Evolutionary conservation across 2,797 vertebrate species (phyloP).

Genomic region (Aythya fuligula): DNA sequence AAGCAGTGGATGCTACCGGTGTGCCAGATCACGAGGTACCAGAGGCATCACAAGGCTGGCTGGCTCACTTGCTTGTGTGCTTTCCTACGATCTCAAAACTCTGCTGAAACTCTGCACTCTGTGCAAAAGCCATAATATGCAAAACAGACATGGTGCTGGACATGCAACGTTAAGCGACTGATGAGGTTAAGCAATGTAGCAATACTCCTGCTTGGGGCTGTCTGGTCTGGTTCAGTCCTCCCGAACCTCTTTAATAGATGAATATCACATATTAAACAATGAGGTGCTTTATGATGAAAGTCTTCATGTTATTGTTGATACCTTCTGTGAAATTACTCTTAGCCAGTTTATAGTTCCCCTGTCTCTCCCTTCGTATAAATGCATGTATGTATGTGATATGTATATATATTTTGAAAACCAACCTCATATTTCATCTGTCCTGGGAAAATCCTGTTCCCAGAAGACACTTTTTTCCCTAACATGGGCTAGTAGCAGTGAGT

Average conservation of each 20-base stretch:
- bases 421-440: constrained; percentile 24
- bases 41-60: background rate
- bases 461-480: constrained; percentile 15
- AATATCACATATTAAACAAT: background rate
- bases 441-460: constrained; percentile 15
- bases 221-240: constrained; percentile 44
- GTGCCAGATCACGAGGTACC: background rate
- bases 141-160: constrained; percentile 49
- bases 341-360: background rate
- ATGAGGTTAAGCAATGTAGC: constrained; percentile 61
- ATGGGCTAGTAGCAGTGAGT: constrained; percentile 3
- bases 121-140: constrained; percentile 9
- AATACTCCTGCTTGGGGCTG: background rate
- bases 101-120: background rate
- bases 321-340: background rate
- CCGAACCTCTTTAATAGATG: constrained; percentile 30
- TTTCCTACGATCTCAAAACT: constrained; percentile 33
- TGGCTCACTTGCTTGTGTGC: background rate
- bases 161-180: constrained; percentile 58
- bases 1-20: background rate
- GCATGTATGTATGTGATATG: background rate
- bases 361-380: background rate
- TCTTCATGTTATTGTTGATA: background rate
- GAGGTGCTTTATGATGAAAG: constrained; percentile 17
- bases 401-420: constrained; percentile 18